Conservation (phyloP, 2,113 vertebrate species). For the Callopanchax toddi region DNA sequence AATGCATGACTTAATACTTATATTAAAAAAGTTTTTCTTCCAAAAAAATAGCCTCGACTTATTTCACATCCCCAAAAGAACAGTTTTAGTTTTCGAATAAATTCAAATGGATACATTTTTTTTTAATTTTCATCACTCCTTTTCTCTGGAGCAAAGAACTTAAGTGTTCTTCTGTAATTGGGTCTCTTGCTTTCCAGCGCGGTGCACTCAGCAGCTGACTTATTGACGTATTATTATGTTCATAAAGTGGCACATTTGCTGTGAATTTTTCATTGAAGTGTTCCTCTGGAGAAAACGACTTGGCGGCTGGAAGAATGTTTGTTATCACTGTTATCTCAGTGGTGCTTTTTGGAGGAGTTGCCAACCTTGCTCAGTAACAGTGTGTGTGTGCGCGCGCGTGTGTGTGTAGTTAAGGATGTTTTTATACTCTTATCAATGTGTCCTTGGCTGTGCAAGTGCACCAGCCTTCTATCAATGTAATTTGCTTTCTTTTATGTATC, state of each 20-base stretch:
- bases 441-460: slow-evolving; percentile 69
- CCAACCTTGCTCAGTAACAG: slow-evolving; percentile 68
- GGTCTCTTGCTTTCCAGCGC: slow-evolving; percentile 63
- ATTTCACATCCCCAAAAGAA: slow-evolving; percentile 46
- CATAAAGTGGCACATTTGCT: slow-evolving; percentile 69
- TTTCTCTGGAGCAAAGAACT: slow-evolving; percentile 61
- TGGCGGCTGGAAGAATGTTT: slow-evolving; percentile 74
- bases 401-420: slow-evolving; percentile 64
- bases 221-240: slow-evolving; percentile 72
- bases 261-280: slow-evolving; percentile 72
- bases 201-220: slow-evolving; percentile 58
- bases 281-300: slow-evolving; percentile 70
- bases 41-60: slow-evolving; percentile 38
- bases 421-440: slow-evolving; percentile 67
- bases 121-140: slow-evolving; percentile 41
- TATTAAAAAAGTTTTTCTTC: slow-evolving; percentile 25
- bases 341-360: slow-evolving; percentile 75
- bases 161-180: slow-evolving; percentile 68
- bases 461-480: slow-evolving; percentile 56
- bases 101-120: slow-evolving; percentile 44
- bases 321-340: slow-evolving; percentile 76
- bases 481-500: slow-evolving; percentile 63
- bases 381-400: slow-evolving; percentile 25
- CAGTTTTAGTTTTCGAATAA: slow-evolving; percentile 49
- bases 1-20: slow-evolving; percentile 31